Percentiles rank a stretch among this genome's conserved stretches.
phyloP scores from a whole-genome alignment of 1,140 invertebrate genomes.

The Calephelis virginiensis region DNA sequence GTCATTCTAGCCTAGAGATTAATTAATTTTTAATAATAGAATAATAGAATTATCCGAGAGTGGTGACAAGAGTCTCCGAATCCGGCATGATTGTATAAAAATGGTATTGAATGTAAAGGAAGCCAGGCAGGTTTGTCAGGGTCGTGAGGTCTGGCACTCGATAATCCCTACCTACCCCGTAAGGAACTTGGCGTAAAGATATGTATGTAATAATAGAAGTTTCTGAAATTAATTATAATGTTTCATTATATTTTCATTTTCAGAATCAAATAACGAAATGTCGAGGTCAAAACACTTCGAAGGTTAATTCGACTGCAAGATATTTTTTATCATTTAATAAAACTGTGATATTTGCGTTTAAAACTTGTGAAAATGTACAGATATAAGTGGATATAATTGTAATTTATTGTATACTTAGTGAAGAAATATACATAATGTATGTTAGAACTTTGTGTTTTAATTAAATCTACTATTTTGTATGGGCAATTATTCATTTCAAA shows the following conservation, averaged over 20 bases:
- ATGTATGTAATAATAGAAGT: no score
- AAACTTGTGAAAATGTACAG: constrained; percentile 65
- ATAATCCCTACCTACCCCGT: no score
- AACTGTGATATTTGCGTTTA: constrained; percentile 66
- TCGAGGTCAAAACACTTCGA: constrained; percentile 15
- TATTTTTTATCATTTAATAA: constrained; percentile 25
- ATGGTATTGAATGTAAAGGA: no score
- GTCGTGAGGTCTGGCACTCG: no score
- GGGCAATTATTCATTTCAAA: not conserved
- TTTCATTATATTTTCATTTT: constrained; percentile 19
- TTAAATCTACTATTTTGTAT: constrained; percentile 22
- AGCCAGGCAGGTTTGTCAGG: no score
- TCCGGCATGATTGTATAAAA: no score
- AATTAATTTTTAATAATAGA: no score
- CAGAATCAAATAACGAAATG: constrained; percentile 17
- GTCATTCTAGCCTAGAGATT: no score
- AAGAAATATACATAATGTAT: constrained; percentile 52
- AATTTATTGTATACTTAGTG: constrained; percentile 59
- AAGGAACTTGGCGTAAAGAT: no score
- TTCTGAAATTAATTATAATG: constrained; percentile 4
- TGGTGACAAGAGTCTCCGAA: no score
- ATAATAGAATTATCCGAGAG: no score
- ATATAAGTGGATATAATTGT: constrained; percentile 43
- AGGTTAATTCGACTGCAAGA: constrained; percentile 1
- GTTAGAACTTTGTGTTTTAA: constrained; percentile 50